Base-by-base conservation (phyloP, 2,888 invertebrate species). In the Polyommatus icarus region DNA sequence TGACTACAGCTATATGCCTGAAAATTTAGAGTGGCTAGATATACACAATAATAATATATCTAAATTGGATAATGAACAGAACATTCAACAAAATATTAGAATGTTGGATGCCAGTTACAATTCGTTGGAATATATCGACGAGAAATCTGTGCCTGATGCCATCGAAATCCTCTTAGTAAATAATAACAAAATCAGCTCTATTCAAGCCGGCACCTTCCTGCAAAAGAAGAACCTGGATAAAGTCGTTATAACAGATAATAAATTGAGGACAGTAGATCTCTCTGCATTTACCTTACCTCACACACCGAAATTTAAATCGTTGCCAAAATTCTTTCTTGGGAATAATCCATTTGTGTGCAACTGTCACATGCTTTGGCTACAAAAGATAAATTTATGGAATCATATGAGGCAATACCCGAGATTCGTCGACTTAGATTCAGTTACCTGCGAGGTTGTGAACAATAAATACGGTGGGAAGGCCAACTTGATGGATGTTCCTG, bases 361-460 rank as follows among this genome's bases (percentile, higher is more conserved):
- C 91, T 98, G 98, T 92, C 96, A 96, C 80, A 97, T 97, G 97
- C 97, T 97, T 90, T 98, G 97, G 97, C 88, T 98, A 81, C 96
- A 97, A 84, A 95, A 96, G 84, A 96, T 97, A 84, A 97, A 97
- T 91, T 96, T 96, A 84, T 94, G 97, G 90, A 96, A 96, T 83
- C 95, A 96, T 83, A 94, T 96, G 87, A 93, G 96, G 61, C 96
- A 97, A 84, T 96, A 97, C 87, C 97, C 97, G 0, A 95, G 96
- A 84, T 96, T 98, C 82, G 94, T 96, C 85, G 98, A 98, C 91
- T 94, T 97, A 84, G 97, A 97, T 81, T 93, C 95, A 71, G 96
- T 98, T 76, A 96, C 95, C 81, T 98, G 98, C 88, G 95, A 96
- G 85, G 95, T 97, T 86, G 95, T 97, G 59, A 96, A 96, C 87